Base-by-base conservation (phyloP, 2,797 vertebrate genomes). In the Onychomys torridus region DNA sequence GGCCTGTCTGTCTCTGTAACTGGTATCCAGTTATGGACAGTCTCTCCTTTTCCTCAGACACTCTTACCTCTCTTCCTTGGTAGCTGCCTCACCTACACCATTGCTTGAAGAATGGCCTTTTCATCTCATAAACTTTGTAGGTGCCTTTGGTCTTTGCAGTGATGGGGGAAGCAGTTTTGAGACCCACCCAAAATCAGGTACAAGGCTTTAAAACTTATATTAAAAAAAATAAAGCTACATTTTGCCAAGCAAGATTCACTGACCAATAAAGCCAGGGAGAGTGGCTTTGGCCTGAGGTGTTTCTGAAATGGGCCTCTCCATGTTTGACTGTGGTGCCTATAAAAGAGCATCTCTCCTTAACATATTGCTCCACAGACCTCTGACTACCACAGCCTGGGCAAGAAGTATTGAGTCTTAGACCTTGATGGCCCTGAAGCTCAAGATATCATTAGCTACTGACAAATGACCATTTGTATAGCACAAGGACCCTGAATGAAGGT, bases 11-110 rank as follows among this genome's bases (percentile, higher is more conserved):
- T 76, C 67, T 67, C 5, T 55, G n/a, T 17, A 23, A 69, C 10
- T 57, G 49, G 49, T 10, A 1, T 49, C 73, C 34, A 21, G 23
- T 19, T 0, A 0, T 13, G 10, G 73, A 40, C 19, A 37, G 5
- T 6, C 37, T 63, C 29, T 61, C 11, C 40, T 63, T 29, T 46
- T 16, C 12, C 9, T 34, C 69, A 89, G 73, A 46, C 29, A 46
- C 27, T 29, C n/a, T 21, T 21, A 43, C 55, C 34, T 91, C 29
- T 55, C 69, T 78, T 13, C 61, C 57, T 46, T 6, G 4, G 8
- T 3, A 61, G 43, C 69, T 69, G 23, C 78, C 67, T 90, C 8
- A 0, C 6, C 32, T 94, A 59, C 11, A 19, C 55, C 37, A 37
- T 7, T 76, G 43, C 86, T 65, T 55, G 10, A 4, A 81, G 43